These are phyloP conservation scores for Aphidius colemani DNA, from an alignment of 2,888 invertebrate genomes.

Conservation along the genomic window DNA sequence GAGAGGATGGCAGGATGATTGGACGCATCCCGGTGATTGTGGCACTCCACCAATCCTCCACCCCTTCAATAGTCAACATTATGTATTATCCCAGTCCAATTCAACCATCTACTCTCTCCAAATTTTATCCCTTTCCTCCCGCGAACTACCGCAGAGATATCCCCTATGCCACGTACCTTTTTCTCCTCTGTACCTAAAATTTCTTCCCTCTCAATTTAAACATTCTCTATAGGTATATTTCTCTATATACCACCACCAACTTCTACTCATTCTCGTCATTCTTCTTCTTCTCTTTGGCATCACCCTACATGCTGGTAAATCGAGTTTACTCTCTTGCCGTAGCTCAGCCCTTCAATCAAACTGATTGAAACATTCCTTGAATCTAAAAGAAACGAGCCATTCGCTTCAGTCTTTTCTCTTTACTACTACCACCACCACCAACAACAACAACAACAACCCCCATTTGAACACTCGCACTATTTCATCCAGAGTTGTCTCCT, in stretches of 20 bases:
- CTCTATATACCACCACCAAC: constrained; percentile 25
- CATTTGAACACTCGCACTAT: constrained; percentile 29
- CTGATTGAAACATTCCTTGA: constrained; percentile 62
- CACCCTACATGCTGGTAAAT: constrained; percentile 56
- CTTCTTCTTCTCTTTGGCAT: constrained; percentile 31
- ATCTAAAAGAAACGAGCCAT: constrained; percentile 60
- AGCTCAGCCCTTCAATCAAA: constrained; percentile 61
- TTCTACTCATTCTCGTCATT: constrained; percentile 24
- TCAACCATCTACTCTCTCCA: constrained; percentile 16
- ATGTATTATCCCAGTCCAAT: too few relatives aligned
- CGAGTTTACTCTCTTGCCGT: constrained; percentile 61
- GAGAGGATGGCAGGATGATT: constrained; percentile 53
- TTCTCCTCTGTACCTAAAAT: constrained; percentile 5
- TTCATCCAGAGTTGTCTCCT: constrained; percentile 21
- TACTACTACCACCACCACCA: constrained; percentile 29
- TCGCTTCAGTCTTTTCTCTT: constrained; percentile 23
- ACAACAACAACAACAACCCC: constrained; percentile 32
- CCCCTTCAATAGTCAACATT: neutral
- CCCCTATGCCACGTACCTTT: constrained; percentile 22
- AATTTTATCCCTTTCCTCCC: constrained; percentile 25
- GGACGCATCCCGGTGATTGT: constrained; percentile 61
- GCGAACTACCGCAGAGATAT: neutral
- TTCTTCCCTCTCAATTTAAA: constrained; percentile 30
- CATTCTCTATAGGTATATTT: constrained; percentile 34
- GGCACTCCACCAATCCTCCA: constrained; percentile 48